These are phyloP conservation scores for Drosophila paucipuncta DNA, from an alignment of 2,888 invertebrate genomes.

Conservation along the genomic window DNA sequence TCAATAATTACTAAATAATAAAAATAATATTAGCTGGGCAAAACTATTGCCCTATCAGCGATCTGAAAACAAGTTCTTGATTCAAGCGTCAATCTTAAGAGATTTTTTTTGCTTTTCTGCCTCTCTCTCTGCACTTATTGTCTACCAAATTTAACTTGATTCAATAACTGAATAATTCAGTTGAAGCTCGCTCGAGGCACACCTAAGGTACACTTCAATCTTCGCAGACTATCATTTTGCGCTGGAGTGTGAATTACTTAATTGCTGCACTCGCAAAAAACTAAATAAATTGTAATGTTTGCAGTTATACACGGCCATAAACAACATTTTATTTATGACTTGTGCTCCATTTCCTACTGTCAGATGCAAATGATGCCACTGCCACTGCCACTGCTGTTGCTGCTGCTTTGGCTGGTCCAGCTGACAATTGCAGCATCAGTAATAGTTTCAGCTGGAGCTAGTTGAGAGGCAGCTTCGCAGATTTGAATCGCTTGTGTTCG, in stretches of 20 bases:
- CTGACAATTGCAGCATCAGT: conserved; percentile 2
- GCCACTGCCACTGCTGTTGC: conserved; percentile 16
- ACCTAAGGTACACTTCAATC: not conserved
- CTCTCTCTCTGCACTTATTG: not conserved
- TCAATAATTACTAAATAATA: no score
- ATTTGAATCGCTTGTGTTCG: conserved; percentile 55
- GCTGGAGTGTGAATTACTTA: not conserved
- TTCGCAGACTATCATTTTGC: not conserved
- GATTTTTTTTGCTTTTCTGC: not conserved
- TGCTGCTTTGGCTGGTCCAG: conserved; percentile 15
- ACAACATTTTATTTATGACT: conserved; percentile 75
- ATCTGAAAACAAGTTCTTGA: no score
- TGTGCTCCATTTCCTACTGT: conserved; percentile 77
- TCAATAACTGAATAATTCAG: not conserved
- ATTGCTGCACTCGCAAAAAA: not conserved
- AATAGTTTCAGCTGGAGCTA: not conserved
- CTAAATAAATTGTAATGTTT: conserved; percentile 51
- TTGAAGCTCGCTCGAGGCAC: not conserved
- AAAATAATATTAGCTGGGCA: not conserved
- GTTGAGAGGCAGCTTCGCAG: conserved; percentile 27
- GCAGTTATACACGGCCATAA: conserved; percentile 67
- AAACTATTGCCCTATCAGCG: no score
- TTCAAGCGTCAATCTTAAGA: not conserved
- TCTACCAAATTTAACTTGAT: not conserved
- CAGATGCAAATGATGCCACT: conserved; percentile 72